These are phyloP conservation scores for Morelia viridis DNA, from an alignment of 2,797 vertebrate genomes.

Conservation along the genomic window DNA sequence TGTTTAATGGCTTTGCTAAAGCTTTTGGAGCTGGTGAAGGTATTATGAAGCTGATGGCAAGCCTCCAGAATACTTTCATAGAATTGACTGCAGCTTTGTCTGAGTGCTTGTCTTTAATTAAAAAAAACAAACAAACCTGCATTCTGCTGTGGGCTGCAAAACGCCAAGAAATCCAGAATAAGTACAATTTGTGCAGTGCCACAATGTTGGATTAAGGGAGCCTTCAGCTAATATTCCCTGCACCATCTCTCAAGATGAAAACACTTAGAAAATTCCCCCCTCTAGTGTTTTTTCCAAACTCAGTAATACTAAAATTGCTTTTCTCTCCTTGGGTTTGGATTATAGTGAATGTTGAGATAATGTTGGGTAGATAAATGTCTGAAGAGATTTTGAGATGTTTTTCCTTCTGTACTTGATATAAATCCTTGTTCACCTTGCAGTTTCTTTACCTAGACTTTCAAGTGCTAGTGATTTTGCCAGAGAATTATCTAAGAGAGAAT, in stretches of 20 bases:
- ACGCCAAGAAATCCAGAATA: background rate
- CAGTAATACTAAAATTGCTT: background rate
- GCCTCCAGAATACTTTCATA: background rate
- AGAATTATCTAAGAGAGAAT: background rate
- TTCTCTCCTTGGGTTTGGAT: background rate
- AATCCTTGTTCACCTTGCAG: constrained; percentile 25
- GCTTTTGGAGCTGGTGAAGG: accelerated
- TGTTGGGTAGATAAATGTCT: constrained; percentile 28
- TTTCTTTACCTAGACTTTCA: constrained; percentile 25
- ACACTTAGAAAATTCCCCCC: background rate
- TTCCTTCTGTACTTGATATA: background rate
- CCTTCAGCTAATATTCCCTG: background rate
- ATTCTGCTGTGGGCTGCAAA: background rate
- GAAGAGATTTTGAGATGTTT: constrained; percentile 17
- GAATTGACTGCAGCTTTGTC: background rate
- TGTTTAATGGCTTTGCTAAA: background rate
- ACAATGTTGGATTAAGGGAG: background rate
- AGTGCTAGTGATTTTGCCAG: constrained; percentile 23
- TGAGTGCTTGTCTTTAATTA: background rate
- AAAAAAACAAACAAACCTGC: accelerated
- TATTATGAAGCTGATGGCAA: background rate
- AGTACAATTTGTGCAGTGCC: accelerated
- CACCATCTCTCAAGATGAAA: background rate
- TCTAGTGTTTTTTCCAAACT: accelerated
- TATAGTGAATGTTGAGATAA: background rate